These are phyloP conservation scores for Poecilus cupreus DNA, from an alignment of 2,888 invertebrate genomes.

Conservation along the genomic window DNA sequence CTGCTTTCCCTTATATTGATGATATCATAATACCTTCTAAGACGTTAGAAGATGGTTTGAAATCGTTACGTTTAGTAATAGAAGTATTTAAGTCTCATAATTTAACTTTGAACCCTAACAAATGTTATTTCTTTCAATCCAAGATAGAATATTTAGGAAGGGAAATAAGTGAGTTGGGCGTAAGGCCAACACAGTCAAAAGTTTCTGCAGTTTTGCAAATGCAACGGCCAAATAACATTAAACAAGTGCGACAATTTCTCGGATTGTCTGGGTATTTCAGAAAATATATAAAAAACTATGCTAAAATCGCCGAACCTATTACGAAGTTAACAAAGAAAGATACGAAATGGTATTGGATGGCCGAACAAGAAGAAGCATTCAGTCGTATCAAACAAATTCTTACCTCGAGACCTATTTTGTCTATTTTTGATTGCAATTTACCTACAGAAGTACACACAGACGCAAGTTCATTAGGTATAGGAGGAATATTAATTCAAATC, in stretches of 20 bases:
- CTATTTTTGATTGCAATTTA: slow-evolving; percentile 60
- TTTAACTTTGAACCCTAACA: background rate
- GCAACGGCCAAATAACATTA: slow-evolving; percentile 62
- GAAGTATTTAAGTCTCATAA: background rate
- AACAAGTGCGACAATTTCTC: slow-evolving; percentile 65
- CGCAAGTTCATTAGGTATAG: no score
- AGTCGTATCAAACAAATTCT: slow-evolving; percentile 49
- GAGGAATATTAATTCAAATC: no score
- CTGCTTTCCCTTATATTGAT: slow-evolving; percentile 56
- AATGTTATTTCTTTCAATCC: slow-evolving; percentile 34
- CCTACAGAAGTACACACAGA: no score
- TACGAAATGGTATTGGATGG: slow-evolving; percentile 47
- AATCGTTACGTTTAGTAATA: background rate
- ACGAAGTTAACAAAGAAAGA: slow-evolving; percentile 56
- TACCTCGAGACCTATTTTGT: slow-evolving; percentile 56
- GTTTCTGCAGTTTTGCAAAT: slow-evolving; percentile 39
- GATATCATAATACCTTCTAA: slow-evolving; percentile 43
- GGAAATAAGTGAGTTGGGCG: slow-evolving; percentile 50
- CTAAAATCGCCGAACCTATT: slow-evolving; percentile 61
- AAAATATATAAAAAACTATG: no score
- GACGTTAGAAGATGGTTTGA: background rate
- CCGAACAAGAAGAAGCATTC: slow-evolving; percentile 50
- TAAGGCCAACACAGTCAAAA: slow-evolving; percentile 63
- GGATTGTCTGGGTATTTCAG: slow-evolving; percentile 65
- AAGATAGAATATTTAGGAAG: slow-evolving; percentile 56